Percentiles rank a stretch among this genome's conserved stretches.
These are phyloP conservation scores for Drosophila hydei DNA, from an alignment of 1,140 invertebrate genomes.

Conservation along the genomic window DNA sequence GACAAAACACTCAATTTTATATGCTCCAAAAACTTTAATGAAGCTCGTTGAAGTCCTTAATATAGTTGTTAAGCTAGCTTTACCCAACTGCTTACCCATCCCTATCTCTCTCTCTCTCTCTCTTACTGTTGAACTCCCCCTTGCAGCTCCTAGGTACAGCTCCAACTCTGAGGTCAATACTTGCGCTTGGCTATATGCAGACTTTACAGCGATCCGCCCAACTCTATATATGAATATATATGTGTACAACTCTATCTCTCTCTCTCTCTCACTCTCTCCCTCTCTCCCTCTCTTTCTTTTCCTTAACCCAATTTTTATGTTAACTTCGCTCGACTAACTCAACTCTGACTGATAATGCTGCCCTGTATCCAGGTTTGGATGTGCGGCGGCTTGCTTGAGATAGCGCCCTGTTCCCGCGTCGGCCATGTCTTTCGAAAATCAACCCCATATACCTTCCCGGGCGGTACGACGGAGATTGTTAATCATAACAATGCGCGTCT, in stretches of 20 bases:
- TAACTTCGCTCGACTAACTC: no score
- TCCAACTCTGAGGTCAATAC: not conserved
- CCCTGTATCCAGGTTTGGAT: conserved; percentile 92
- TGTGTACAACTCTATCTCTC: conserved; percentile 56
- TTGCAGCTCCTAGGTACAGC: not conserved
- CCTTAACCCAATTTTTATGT: not conserved
- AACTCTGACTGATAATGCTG: conserved; percentile 7
- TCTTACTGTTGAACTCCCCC: not conserved
- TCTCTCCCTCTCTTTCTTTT: conserved; percentile 27
- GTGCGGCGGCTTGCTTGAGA: conserved; percentile 97
- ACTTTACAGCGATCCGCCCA: not conserved
- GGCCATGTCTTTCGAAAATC: conserved; percentile 99
- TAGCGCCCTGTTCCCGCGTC: conserved; percentile 95
- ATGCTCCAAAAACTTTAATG: no score
- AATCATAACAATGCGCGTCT: conserved; percentile 99
- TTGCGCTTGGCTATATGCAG: conserved; percentile 51
- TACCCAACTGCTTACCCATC: no score
- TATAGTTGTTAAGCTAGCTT: no score
- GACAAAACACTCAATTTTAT: no score
- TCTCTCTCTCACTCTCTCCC: conserved; percentile 22
- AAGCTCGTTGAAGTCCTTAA: no score
- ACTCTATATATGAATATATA: conserved; percentile 34
- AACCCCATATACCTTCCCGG: conserved; percentile 99
- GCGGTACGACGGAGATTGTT: conserved; percentile 98
- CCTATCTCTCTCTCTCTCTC: not conserved